These are phyloP conservation scores for Germaria angustata DNA, from an alignment of 2,888 invertebrate genomes.

Conservation along the genomic window DNA sequence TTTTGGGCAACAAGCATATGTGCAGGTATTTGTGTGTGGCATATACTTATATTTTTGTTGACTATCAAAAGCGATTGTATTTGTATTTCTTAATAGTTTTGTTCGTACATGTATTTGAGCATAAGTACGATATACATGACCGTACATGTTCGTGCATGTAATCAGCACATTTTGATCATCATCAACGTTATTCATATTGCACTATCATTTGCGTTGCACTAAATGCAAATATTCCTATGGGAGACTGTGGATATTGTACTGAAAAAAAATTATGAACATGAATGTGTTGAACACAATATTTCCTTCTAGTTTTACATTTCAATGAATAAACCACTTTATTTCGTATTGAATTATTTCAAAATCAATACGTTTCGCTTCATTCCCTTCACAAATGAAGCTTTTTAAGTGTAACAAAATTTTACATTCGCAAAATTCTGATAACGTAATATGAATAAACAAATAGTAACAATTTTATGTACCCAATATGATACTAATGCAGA, in stretches of 20 bases:
- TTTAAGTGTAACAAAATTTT: background rate
- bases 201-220: background rate
- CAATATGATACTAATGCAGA: background rate
- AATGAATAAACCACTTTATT: constrained; percentile 65
- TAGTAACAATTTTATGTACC: background rate
- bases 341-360: constrained; percentile 54
- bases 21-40: background rate
- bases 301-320: constrained; percentile 53
- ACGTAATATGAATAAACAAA: constrained; percentile 36
- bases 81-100: constrained; percentile 2
- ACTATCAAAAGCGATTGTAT: constrained; percentile 1
- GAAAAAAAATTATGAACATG: background rate
- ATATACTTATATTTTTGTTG: background rate
- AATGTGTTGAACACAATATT: constrained; percentile 18
- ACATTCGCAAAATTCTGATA: constrained; percentile 7
- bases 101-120: background rate
- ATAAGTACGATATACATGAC: background rate
- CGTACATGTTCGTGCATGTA: background rate
- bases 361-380: constrained; percentile 56
- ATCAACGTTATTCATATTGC: background rate
- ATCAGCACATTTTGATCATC: constrained; percentile 41
- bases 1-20: background rate
- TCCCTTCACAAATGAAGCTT: background rate
- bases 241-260: background rate
- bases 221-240: background rate